A percentile compares a stretch with the other conserved stretches of the same genome.
phyloP scores from a whole-genome alignment of 2,888 invertebrate genomes.

The Sminthurinus aureus region DNA sequence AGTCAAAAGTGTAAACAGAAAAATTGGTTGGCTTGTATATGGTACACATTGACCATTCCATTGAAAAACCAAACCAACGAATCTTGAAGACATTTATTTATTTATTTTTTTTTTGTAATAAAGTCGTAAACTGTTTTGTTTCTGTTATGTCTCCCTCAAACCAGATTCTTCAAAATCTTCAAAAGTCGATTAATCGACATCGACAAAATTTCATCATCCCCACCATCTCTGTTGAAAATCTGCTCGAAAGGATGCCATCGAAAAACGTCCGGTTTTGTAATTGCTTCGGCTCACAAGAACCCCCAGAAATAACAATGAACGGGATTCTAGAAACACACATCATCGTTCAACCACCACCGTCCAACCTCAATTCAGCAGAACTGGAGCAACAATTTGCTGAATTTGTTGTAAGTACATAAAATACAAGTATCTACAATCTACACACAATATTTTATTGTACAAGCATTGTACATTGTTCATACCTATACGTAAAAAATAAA shows the following conservation, averaged over 20 bases:
- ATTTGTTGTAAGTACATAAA: conserved; percentile 73
- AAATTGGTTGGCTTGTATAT: too few relatives aligned
- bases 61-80: too few relatives aligned
- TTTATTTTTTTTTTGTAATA: too few relatives aligned
- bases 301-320: conserved; percentile 38
- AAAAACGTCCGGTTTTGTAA: conserved; percentile 38
- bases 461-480: neutral
- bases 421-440: neutral
- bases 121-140: neutral
- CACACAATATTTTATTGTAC: neutral
- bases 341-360: conserved; percentile 69
- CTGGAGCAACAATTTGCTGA: conserved; percentile 93
- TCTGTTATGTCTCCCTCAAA: conserved; percentile 20
- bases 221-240: conserved; percentile 37
- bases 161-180: conserved; percentile 41
- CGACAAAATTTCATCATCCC: conserved; percentile 40
- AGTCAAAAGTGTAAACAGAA: too few relatives aligned
- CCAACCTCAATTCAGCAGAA: conserved; percentile 90
- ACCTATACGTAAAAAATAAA: too few relatives aligned
- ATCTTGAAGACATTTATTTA: neutral
- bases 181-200: conserved; percentile 37
- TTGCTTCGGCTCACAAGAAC: conserved; percentile 37
- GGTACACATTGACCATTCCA: too few relatives aligned
- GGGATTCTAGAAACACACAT: conserved; percentile 34
- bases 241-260: conserved; percentile 43